These are phyloP conservation scores for Dryobota labecula DNA, from an alignment of 2,888 invertebrate species.

Conservation along the genomic window DNA sequence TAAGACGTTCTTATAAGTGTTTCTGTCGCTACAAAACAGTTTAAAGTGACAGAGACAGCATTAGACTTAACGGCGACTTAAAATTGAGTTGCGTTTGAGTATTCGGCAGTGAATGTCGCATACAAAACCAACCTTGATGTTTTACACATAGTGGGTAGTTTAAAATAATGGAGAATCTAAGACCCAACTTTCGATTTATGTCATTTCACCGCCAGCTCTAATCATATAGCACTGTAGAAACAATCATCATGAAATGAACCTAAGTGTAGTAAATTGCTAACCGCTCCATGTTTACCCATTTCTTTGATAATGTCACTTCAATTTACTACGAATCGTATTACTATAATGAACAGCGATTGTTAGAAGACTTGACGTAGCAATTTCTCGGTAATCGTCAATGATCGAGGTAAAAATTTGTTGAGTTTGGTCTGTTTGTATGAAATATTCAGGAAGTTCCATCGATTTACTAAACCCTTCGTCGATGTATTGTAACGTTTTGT, in stretches of 20 bases:
- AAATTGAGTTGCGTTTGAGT: too few species aligned
- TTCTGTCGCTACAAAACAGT: too few species aligned
- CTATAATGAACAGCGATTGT: constrained; percentile 25
- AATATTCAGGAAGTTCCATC: constrained; percentile 42
- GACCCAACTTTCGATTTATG: neutral
- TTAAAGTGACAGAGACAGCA: too few species aligned
- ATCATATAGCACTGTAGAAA: neutral
- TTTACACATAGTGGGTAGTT: too few species aligned
- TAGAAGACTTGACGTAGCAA: constrained; percentile 4
- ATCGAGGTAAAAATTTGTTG: constrained; percentile 44
- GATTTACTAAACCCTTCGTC: constrained; percentile 40
- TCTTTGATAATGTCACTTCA: constrained; percentile 29
- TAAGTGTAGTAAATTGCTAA: constrained; percentile 24
- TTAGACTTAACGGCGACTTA: too few species aligned
- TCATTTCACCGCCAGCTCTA: neutral
- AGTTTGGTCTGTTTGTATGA: constrained; percentile 22
- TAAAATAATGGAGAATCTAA: neutral
- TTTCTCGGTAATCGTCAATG: constrained; percentile 43
- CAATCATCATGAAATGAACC: neutral
- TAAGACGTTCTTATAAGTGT: too few species aligned
- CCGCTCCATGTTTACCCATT: constrained; percentile 16
- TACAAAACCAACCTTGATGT: neutral
- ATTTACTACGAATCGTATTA: constrained; percentile 40
- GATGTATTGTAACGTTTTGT: constrained; percentile 25
- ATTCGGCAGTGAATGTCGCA: too few species aligned